These are phyloP conservation scores for Phalangium opilio DNA, from an alignment of 2,888 invertebrate genomes.

Conservation along the genomic window DNA sequence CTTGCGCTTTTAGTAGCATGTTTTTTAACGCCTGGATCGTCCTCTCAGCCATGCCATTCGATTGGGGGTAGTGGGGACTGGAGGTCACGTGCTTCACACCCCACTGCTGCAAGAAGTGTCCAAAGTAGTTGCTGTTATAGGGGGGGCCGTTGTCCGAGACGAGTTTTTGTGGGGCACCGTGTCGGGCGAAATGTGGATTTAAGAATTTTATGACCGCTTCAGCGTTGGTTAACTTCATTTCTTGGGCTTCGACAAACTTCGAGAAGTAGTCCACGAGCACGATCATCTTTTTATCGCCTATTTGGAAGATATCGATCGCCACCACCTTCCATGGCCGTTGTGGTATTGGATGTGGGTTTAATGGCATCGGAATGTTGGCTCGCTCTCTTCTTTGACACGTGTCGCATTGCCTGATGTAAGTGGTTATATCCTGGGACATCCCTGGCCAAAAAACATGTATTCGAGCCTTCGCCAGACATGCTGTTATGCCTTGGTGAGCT, in stretches of 20 bases:
- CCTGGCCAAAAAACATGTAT: constrained; percentile 5
- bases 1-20: constrained; percentile 1
- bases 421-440: not conserved
- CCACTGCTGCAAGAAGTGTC: not conserved
- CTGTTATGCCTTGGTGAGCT: constrained; percentile 3
- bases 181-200: no score
- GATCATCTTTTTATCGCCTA: not conserved
- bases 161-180: constrained; percentile 1
- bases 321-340: constrained; percentile 4
- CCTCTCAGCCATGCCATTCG: constrained; percentile 2
- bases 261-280: constrained; percentile 5
- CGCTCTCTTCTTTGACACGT: constrained; percentile 2
- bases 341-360: not conserved
- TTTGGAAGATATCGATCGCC: constrained; percentile 2
- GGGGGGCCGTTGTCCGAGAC: constrained; percentile 1
- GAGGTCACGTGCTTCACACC: not conserved
- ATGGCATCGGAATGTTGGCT: not conserved
- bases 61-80: constrained; percentile 1
- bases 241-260: constrained; percentile 3
- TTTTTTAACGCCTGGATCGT: not conserved
- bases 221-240: not conserved
- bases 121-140: not conserved
- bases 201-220: no score
- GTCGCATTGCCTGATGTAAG: not conserved
- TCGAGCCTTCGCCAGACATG: constrained; percentile 3